phyloP scores from a whole-genome alignment of 2,797 vertebrate species.

The Chrysocyon brachyurus region DNA sequence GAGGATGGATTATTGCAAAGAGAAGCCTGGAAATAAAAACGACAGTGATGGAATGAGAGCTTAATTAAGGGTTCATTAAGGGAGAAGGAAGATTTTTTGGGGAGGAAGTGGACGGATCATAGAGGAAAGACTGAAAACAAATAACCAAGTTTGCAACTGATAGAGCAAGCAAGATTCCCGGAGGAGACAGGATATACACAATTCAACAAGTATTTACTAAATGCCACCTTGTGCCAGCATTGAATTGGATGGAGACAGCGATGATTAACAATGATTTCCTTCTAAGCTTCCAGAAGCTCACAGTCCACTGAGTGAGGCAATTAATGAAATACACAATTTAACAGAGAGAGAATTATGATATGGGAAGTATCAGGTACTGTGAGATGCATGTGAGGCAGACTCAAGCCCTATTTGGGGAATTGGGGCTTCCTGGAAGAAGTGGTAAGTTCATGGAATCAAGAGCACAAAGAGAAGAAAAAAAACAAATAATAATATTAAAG shows the following conservation, averaged over 20 bases:
- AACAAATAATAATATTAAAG: background rate
- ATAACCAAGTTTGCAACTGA: background rate
- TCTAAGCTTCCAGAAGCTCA: background rate
- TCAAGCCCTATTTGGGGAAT: background rate
- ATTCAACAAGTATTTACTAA: background rate
- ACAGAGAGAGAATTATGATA: background rate
- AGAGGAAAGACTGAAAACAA: background rate
- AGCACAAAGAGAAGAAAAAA: background rate
- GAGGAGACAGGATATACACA: slow-evolving; percentile 17
- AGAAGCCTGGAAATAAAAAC: slow-evolving; percentile 4
- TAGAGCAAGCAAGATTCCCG: background rate
- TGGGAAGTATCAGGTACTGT: background rate
- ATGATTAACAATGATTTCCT: background rate
- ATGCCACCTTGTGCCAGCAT: background rate
- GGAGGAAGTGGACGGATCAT: background rate
- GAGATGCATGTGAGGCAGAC: accelerated
- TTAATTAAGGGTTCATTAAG: background rate
- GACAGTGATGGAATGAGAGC: background rate
- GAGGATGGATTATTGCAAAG: background rate
- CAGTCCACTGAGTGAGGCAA: background rate
- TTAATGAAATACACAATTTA: background rate
- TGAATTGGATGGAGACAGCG: background rate
- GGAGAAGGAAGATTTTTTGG: background rate
- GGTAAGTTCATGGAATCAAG: background rate
- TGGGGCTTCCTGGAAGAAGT: background rate